These are phyloP conservation scores for Phortica magna DNA, from an alignment of 2,888 invertebrate genomes.

Conservation along the genomic window DNA sequence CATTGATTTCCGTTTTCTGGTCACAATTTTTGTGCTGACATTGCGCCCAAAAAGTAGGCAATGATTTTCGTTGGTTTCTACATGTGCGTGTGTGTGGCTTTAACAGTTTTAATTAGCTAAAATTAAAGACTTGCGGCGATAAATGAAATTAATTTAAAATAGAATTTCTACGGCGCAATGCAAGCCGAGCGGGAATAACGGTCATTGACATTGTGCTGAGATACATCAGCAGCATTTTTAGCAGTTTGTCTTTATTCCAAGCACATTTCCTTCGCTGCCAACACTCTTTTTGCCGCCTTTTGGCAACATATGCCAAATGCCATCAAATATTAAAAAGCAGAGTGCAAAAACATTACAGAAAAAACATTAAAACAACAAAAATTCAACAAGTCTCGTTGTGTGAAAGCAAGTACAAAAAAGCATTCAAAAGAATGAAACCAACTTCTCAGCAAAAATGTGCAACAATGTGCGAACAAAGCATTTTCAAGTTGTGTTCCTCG, in stretches of 20 bases:
- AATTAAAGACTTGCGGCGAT: conserved; percentile 8
- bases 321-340: conserved; percentile 1
- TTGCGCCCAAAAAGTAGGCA: neutral
- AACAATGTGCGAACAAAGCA: conserved; percentile 34
- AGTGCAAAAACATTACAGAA: conserved; percentile 6
- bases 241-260: too few relatives aligned
- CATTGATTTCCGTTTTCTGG: neutral
- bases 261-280: too few relatives aligned
- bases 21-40: neutral
- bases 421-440: neutral
- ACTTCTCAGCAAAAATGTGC: conserved; percentile 16
- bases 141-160: neutral
- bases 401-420: conserved; percentile 1
- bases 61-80: neutral
- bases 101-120: conserved; percentile 13
- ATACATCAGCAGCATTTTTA: too few relatives aligned
- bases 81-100: conserved; percentile 34
- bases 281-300: neutral
- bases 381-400: neutral
- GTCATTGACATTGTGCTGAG: too few relatives aligned
- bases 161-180: too few relatives aligned
- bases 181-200: too few relatives aligned
- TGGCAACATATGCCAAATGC: conserved; percentile 16
- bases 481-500: conserved; percentile 1
- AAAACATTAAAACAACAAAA: conserved; percentile 9